Percentiles rank a stretch among this genome's conserved stretches.
These are phyloP conservation scores for Hippocampus barbouri DNA, from an alignment of 2,113 vertebrate species.

Conservation along the genomic window DNA sequence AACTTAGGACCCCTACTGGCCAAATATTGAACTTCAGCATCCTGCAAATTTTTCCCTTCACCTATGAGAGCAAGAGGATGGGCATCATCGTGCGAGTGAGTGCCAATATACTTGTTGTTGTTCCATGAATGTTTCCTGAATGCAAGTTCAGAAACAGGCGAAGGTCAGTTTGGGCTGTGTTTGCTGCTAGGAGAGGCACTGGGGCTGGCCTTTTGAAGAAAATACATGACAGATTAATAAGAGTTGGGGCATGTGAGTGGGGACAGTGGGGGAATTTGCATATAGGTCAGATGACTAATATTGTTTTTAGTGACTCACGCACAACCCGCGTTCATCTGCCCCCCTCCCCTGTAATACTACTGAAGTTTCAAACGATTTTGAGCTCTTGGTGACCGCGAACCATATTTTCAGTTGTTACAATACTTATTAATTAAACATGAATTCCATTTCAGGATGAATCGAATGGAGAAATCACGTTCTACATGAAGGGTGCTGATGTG, in stretches of 20 bases:
- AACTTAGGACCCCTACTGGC: conserved; percentile 97
- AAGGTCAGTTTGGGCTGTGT: conserved; percentile 9
- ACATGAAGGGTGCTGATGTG: conserved; percentile 96
- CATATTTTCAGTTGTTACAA: background rate
- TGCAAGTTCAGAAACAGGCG: background rate
- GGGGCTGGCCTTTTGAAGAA: background rate
- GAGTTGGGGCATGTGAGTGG: background rate
- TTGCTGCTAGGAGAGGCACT: conserved; percentile 19
- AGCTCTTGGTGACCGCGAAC: background rate
- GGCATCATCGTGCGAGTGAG: conserved; percentile 93
- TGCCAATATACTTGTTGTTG: conserved; percentile 1
- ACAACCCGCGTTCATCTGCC: conserved; percentile 71
- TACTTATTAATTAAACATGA: background rate
- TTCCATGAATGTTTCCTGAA: background rate
- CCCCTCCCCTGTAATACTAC: conserved; percentile 60
- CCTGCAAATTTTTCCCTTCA: conserved; percentile 96
- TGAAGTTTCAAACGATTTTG: conserved; percentile 58
- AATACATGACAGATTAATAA: conserved; percentile 1
- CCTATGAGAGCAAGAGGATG: conserved; percentile 98
- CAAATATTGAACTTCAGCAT: conserved; percentile 98
- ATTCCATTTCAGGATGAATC: conserved; percentile 84
- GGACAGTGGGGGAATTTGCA: background rate
- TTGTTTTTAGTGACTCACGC: conserved; percentile 78
- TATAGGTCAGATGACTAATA: conserved; percentile 54
- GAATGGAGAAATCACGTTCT: conserved; percentile 92